Percentiles rank a stretch among this genome's conserved stretches.
phyloP scores from a whole-genome alignment of 2,797 vertebrate species.

The Lutjanus campechanus region DNA sequence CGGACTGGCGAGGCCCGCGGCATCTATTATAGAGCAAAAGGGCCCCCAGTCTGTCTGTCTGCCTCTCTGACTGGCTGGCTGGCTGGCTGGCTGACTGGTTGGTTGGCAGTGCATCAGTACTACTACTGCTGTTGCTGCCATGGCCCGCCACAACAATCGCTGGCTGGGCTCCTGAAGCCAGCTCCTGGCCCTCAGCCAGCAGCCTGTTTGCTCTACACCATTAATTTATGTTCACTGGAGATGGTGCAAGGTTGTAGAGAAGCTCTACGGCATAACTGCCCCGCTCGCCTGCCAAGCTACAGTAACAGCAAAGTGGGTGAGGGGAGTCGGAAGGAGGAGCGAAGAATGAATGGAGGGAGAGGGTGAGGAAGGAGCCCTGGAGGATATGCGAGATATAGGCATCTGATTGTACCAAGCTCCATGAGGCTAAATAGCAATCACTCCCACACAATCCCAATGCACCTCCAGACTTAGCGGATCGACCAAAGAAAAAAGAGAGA shows the following conservation, averaged over 20 bases:
- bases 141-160: conserved; percentile 88
- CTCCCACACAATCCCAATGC: conserved; percentile 85
- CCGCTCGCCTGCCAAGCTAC: conserved; percentile 89
- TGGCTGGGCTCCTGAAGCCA: conserved; percentile 87
- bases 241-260: conserved; percentile 92
- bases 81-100: conserved; percentile 58
- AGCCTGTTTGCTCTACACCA: conserved; percentile 94
- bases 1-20: conserved; percentile 83
- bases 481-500: conserved; percentile 48
- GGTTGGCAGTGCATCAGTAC: conserved; percentile 87
- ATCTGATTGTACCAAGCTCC: conserved; percentile 85
- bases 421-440: conserved; percentile 89
- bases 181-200: conserved; percentile 88
- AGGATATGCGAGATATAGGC: conserved; percentile 85
- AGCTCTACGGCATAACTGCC: conserved; percentile 87
- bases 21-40: conserved; percentile 86
- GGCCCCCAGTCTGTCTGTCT: conserved; percentile 80
- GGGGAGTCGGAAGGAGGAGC: conserved; percentile 61
- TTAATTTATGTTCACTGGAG: conserved; percentile 95
- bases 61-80: conserved; percentile 72
- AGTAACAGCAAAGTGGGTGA: conserved; percentile 80
- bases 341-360: conserved; percentile 55
- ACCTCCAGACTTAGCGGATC: conserved; percentile 74
- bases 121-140: conserved; percentile 73
- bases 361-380: conserved; percentile 83